Percentiles rank a stretch among this genome's conserved stretches.
Evolutionary conservation across 2,113 vertebrate genomes (phyloP).

Genomic region (Antigone vipio): DNA sequence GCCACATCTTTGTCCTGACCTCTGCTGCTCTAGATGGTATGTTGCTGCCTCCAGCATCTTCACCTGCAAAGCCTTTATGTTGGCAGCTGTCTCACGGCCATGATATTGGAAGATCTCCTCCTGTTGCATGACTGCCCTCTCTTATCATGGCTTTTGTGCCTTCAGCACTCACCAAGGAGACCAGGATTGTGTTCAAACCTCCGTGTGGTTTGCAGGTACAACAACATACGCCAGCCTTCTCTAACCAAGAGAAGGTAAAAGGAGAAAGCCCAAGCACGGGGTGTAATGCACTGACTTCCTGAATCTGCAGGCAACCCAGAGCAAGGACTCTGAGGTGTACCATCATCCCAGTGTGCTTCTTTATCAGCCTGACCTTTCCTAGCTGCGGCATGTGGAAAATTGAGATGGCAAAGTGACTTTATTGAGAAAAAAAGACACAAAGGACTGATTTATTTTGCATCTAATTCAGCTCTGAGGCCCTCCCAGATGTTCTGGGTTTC

Average conservation of each 20-base stretch:
- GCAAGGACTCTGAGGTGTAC: neutral
- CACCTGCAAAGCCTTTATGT: neutral
- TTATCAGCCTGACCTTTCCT: neutral
- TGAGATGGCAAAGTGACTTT: neutral
- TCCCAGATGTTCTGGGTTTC: neutral
- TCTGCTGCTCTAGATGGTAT: neutral
- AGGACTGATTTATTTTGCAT: constrained; percentile 6
- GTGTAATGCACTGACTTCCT: neutral
- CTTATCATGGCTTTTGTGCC: neutral
- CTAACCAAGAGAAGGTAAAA: neutral
- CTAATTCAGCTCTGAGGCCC: neutral
- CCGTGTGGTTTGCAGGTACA: neutral
- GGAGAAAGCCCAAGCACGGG: neutral
- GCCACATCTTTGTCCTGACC: neutral
- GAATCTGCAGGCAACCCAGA: neutral
- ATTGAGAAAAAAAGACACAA: neutral
- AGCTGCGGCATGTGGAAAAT: neutral
- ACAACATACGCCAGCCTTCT: neutral
- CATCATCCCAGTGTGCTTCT: neutral
- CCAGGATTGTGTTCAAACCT: neutral
- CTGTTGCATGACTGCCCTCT: neutral
- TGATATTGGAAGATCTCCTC: neutral
- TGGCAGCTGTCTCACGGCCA: neutral
- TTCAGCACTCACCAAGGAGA: neutral
- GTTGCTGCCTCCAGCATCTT: neutral